These are phyloP conservation scores for Saguinus midas DNA, from an alignment of 2,113 vertebrate species.

Conservation along the genomic window DNA sequence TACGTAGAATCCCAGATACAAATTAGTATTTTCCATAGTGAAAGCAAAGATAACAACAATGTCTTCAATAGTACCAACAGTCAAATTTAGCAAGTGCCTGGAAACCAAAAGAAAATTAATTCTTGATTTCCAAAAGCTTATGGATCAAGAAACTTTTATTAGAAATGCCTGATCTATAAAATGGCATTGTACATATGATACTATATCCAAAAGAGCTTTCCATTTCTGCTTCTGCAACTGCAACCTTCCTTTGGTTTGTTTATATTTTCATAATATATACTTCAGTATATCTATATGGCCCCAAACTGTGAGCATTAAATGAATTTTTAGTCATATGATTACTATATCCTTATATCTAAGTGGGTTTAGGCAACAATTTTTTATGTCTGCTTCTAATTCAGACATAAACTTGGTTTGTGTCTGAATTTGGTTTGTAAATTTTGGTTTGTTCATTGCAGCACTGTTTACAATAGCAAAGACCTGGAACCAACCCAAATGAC, in stretches of 20 bases:
- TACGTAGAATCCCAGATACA: not conserved
- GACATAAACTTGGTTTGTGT: not conserved
- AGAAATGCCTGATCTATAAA: not conserved
- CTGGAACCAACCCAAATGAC: too few relatives aligned
- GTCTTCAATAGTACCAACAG: not conserved
- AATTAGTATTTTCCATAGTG: not conserved
- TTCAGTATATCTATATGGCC: not conserved
- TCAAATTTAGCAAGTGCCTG: not conserved
- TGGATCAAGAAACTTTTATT: not conserved
- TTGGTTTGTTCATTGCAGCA: too few relatives aligned
- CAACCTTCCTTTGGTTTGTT: not conserved
- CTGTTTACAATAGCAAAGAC: too few relatives aligned
- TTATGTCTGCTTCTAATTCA: not conserved
- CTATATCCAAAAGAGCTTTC: not conserved
- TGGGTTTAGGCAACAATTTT: not conserved
- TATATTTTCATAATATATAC: not conserved
- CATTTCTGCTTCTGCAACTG: not conserved
- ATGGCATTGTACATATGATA: not conserved
- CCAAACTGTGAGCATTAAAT: not conserved
- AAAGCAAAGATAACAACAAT: not conserved
- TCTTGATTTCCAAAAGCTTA: not conserved
- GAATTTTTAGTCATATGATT: not conserved
- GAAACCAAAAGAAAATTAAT: not conserved
- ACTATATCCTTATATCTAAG: not conserved
- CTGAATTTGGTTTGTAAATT: too few relatives aligned